phyloP scores from a whole-genome alignment of 1,140 invertebrate genomes.

The Potamilus streckersoni region DNA sequence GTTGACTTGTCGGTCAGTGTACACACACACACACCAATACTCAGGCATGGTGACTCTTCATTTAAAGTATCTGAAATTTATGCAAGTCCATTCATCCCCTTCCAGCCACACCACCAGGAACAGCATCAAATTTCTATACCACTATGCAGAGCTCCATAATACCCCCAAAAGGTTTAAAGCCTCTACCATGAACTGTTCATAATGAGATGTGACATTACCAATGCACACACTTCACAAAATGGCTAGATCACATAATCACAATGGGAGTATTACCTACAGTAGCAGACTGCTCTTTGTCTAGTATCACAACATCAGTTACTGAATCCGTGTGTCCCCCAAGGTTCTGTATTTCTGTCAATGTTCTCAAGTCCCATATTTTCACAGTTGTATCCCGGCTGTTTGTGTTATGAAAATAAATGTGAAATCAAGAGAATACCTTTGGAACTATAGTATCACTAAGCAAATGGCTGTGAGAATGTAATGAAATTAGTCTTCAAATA shows the following conservation, averaged over 20 bases:
- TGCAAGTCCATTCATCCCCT: too few relatives aligned
- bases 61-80: too few relatives aligned
- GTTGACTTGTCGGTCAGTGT: too few relatives aligned
- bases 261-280: constrained; percentile 22
- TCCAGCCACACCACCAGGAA: not conserved
- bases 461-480: too few relatives aligned
- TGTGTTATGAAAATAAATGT: constrained; percentile 1
- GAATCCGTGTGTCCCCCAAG: constrained; percentile 54
- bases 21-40: too few relatives aligned
- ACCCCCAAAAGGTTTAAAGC: not conserved
- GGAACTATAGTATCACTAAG: too few relatives aligned
- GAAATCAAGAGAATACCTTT: not conserved
- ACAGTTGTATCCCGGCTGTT: constrained; percentile 61
- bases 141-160: too few relatives aligned
- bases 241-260: not conserved
- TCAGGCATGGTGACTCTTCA: too few relatives aligned
- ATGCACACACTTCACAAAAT: not conserved
- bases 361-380: constrained; percentile 52
- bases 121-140: too few relatives aligned
- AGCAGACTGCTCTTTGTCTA: constrained; percentile 25
- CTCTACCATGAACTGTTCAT: not conserved
- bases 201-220: too few relatives aligned
- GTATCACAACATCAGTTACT: constrained; percentile 48
- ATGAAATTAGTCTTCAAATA: too few relatives aligned
- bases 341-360: constrained; percentile 38